Percentiles rank a stretch among this genome's conserved stretches.
These are phyloP conservation scores for Pogonomyrmex californicus DNA, from an alignment of 1,140 invertebrate genomes.

Conservation along the genomic window DNA sequence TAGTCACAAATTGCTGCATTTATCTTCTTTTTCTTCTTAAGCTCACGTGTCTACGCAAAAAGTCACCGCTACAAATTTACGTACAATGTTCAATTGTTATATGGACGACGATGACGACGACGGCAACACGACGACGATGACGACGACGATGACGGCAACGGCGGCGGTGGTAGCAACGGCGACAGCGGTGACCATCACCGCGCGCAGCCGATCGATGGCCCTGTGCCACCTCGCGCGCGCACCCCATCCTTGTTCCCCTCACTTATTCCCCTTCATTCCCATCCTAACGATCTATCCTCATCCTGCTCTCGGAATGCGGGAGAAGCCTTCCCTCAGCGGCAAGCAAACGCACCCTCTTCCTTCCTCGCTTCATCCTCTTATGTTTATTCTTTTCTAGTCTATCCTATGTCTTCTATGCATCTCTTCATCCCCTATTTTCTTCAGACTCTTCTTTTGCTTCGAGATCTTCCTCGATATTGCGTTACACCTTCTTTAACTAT, in stretches of 20 bases:
- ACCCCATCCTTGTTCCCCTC: conserved; percentile 23
- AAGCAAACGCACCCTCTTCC: background rate
- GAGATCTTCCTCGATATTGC: background rate
- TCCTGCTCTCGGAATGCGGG: background rate
- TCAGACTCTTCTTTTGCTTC: background rate
- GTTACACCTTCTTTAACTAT: background rate
- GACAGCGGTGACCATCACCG: conserved; percentile 19
- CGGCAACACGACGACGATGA: background rate
- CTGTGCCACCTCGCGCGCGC: conserved; percentile 72
- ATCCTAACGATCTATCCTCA: conserved; percentile 45
- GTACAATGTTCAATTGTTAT: conserved; percentile 74
- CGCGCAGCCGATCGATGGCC: conserved; percentile 82
- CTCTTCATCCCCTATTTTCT: background rate
- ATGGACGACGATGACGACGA: conserved; percentile 34
- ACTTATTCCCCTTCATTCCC: background rate
- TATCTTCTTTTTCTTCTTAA: conserved; percentile 1
- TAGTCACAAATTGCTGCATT: background rate
- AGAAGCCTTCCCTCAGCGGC: background rate
- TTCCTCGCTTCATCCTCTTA: background rate
- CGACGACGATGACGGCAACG: background rate
- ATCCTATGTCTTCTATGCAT: conserved; percentile 16
- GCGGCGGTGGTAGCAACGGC: background rate
- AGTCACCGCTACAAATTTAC: conserved; percentile 60
- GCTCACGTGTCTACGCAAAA: background rate
- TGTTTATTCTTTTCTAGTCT: background rate